A percentile compares a stretch with the other conserved stretches of the same genome.
Evolutionary conservation across 2,113 vertebrate species (phyloP).

Genomic region (Nansenia antarctica): DNA sequence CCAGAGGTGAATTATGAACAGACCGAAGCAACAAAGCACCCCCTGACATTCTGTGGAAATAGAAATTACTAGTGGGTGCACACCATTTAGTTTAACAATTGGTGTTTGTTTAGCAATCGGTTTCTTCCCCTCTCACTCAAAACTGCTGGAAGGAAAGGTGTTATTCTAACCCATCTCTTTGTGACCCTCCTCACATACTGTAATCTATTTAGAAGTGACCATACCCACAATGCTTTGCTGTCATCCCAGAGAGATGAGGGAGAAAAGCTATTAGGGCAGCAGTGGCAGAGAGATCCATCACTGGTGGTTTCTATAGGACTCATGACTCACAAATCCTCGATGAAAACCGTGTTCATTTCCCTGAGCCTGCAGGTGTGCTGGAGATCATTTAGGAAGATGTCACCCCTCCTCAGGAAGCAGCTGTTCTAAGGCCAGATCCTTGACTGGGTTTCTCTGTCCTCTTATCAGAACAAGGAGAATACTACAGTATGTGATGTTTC

Average conservation of each 20-base stretch:
- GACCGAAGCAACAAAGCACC: no score
- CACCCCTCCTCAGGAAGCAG: slow-evolving; percentile 24
- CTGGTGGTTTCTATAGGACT: slow-evolving; percentile 31
- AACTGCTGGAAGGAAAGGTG: no score
- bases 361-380: slow-evolving; percentile 5
- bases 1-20: no score
- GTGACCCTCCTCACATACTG: no score
- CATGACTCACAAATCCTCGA: slow-evolving; percentile 45
- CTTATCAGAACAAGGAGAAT: no score
- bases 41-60: no score
- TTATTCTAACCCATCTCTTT: no score
- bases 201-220: slow-evolving; percentile 7
- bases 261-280: slow-evolving; percentile 34
- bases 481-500: no score
- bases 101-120: no score
- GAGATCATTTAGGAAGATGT: slow-evolving; percentile 8
- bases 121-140: no score
- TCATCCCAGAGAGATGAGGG: slow-evolving; percentile 22
- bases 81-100: no score
- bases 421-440: slow-evolving; percentile 1
- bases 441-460: neutral
- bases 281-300: slow-evolving; percentile 49
- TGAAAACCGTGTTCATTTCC: slow-evolving; percentile 43
- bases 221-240: neutral
- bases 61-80: no score